Evolutionary conservation across 2,797 vertebrate species (phyloP).

Genomic region (Acropternis orthonyx): DNA sequence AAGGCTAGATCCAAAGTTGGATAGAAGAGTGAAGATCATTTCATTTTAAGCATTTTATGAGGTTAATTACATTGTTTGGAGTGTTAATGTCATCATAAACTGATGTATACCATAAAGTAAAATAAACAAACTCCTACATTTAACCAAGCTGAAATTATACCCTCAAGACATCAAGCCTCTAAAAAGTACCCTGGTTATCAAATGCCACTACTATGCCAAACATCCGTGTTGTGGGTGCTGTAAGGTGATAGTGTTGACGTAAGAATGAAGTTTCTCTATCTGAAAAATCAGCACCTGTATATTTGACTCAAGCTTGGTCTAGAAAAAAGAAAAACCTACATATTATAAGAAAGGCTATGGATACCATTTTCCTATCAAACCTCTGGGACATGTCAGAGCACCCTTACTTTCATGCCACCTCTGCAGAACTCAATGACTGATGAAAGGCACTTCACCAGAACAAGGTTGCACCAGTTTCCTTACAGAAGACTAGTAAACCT

Average conservation of each 20-base stretch:
- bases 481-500: not conserved
- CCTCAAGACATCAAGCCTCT: not conserved
- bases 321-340: not conserved
- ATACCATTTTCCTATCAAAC: not conserved
- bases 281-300: not conserved
- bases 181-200: not conserved
- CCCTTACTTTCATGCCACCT: not conserved
- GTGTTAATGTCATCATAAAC: not conserved
- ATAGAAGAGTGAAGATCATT: not conserved
- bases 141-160: not conserved
- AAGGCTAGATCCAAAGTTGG: not conserved
- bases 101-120: not conserved
- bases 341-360: not conserved
- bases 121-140: not conserved
- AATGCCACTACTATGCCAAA: not conserved
- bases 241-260: not conserved
- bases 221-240: not conserved
- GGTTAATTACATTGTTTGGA: not conserved
- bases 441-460: not conserved
- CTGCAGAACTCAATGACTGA: not conserved
- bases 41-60: not conserved
- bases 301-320: not conserved
- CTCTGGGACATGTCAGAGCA: not conserved
- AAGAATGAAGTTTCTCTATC: not conserved
- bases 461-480: not conserved